Evolutionary conservation across 2,797 vertebrate species (phyloP), one percentile per base, ranked within the genome.

Genomic region (Myotis myotis): DNA sequence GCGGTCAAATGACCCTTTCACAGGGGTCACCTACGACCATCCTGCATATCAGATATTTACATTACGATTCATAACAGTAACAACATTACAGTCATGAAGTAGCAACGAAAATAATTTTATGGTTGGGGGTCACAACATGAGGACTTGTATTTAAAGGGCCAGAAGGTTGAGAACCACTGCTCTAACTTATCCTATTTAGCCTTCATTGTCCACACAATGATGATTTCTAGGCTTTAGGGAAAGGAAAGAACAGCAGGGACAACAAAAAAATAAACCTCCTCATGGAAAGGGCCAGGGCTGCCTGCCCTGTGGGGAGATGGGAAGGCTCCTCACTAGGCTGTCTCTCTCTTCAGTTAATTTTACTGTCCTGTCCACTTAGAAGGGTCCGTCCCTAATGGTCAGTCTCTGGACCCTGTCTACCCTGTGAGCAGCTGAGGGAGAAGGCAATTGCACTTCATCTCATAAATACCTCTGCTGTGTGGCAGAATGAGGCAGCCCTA

Each of bases 401-500:
- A 33, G 5, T 33, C 53, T 68, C 15, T 30, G 70, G 75, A 68
- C 6, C 4, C 28, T 78, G 17, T 83, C 17, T 28, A 66, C 68
- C 83, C 16, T 72, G 5, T 33, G 23, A 17, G 30, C 62, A 85
- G 9, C 80, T 60, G 44, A 0, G 0, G 6, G n/a, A 12, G 44
- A 70, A 41, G 30, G 23, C 93, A 83, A 47, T 51, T 90, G 33
- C 25, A 66, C 90, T 94, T 95, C 57, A 16, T 84, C 81, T 90
- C 57, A 76, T 76, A 85, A 93, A 92, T 66, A 33, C 72, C 86
- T 92, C 49, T 38, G 38, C 62, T 13, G 1, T 60, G n/a, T 53
- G 49, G 33, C 60, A 93, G 82, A 94, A 79, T 79, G 87, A 96
- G 84, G 66, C 82, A 91, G 71, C 33, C 68, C 70, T 76, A 75